phyloP scores from a whole-genome alignment of 2,113 vertebrate species.

The Menura novaehollandiae region DNA sequence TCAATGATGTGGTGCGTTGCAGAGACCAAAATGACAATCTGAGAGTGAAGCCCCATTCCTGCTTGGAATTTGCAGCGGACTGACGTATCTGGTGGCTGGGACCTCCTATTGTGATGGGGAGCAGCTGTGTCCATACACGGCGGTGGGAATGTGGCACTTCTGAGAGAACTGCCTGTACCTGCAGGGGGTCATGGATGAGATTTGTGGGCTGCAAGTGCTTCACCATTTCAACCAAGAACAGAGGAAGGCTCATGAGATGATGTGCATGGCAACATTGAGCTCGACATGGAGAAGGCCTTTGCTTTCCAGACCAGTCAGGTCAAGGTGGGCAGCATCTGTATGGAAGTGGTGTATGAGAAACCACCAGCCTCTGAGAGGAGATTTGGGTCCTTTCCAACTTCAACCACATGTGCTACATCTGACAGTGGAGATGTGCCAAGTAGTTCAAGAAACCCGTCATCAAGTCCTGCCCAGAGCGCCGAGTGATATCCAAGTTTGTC shows the following conservation, averaged over 20 bases:
- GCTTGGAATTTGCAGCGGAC: background rate
- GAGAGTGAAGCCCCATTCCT: background rate
- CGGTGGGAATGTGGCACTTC: background rate
- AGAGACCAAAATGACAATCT: background rate
- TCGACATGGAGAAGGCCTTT: slow-evolving; percentile 90
- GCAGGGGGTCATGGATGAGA: background rate
- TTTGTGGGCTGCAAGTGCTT: background rate
- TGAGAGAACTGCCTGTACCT: background rate
- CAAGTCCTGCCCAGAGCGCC: slow-evolving; percentile 70
- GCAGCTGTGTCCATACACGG: background rate
- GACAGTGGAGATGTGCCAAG: slow-evolving; percentile 89
- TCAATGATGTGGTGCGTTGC: background rate
- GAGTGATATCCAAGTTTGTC: background rate
- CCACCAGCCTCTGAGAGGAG: slow-evolving; percentile 77
- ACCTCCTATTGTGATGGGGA: background rate
- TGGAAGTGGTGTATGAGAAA: slow-evolving; percentile 93
- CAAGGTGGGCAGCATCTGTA: slow-evolving; percentile 91
- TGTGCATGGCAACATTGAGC: slow-evolving; percentile 84
- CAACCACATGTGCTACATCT: slow-evolving; percentile 89
- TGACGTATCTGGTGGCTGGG: background rate
- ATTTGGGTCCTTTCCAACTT: slow-evolving; percentile 90
- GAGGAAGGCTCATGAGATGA: slow-evolving; percentile 1
- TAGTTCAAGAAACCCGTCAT: slow-evolving; percentile 93
- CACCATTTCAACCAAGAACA: background rate
- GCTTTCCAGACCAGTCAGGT: slow-evolving; percentile 88